Evolutionary conservation across 2,113 vertebrate species (phyloP).

Genomic region (Alligator sinensis): DNA sequence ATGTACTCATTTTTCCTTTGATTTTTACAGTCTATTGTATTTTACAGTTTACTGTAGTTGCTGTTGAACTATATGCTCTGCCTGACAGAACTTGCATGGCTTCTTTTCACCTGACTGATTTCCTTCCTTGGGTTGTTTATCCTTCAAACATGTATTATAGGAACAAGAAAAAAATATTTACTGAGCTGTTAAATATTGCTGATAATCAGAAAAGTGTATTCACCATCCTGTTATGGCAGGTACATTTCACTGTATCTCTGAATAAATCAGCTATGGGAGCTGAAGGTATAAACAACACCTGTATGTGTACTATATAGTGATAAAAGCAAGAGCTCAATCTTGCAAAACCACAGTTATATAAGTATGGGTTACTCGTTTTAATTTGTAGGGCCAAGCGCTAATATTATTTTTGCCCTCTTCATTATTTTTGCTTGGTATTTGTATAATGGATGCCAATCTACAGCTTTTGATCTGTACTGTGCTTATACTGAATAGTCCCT

Average conservation of each 20-base stretch:
- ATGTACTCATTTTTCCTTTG: not conserved
- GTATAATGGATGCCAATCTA: not conserved
- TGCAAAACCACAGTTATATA: not conserved
- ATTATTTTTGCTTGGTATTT: not conserved
- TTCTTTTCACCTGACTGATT: not conserved
- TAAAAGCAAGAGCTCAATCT: not conserved
- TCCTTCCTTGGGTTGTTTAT: constrained; percentile 47
- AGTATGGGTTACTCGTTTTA: not conserved
- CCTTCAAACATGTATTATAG: constrained; percentile 40
- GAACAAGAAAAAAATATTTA: constrained; percentile 42
- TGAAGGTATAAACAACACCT: not conserved
- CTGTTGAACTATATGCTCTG: not conserved
- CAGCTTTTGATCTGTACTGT: not conserved
- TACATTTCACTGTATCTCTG: not conserved
- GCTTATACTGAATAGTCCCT: not conserved
- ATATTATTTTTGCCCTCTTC: not conserved
- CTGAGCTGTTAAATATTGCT: constrained; percentile 44
- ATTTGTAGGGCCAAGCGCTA: not conserved
- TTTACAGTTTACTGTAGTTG: not conserved
- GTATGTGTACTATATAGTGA: not conserved
- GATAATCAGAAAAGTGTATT: constrained; percentile 43
- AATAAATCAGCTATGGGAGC: not conserved
- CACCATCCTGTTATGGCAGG: constrained; percentile 4
- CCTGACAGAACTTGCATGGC: not conserved
- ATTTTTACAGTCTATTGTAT: constrained; percentile 27